Conservation (phyloP, 2,113 vertebrate species). For the Paralichthys olivaceus region DNA sequence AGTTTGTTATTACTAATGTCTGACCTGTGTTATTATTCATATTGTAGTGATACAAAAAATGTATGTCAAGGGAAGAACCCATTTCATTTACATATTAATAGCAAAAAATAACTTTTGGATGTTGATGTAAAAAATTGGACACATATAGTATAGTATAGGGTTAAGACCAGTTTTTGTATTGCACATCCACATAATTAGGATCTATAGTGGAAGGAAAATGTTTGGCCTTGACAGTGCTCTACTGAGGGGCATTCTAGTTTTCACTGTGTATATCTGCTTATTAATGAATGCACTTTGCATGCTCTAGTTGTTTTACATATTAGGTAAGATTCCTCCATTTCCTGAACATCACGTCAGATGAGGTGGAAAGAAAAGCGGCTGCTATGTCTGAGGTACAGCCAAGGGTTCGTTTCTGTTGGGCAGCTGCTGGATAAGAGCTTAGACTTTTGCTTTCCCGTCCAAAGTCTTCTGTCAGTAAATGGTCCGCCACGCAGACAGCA, state of each 20-base stretch:
- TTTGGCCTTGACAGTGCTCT: neutral
- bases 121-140: no score
- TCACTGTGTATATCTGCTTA: neutral
- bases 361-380: neutral
- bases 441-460: constrained; percentile 30
- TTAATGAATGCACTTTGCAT: neutral
- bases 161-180: no score
- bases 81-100: neutral
- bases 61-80: neutral
- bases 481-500: constrained; percentile 23
- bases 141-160: no score
- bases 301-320: neutral
- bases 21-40: neutral
- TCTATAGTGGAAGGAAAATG: neutral
- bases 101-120: no score
- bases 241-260: neutral
- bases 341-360: neutral
- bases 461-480: constrained; percentile 42
- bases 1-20: no score
- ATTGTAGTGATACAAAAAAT: neutral
- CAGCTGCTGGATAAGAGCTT: constrained; percentile 17
- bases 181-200: no score
- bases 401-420: neutral
- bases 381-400: constrained; percentile 1
- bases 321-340: neutral